Base-by-base conservation (phyloP, 2,888 invertebrate genomes). In the Synanthedon formicaeformis region DNA sequence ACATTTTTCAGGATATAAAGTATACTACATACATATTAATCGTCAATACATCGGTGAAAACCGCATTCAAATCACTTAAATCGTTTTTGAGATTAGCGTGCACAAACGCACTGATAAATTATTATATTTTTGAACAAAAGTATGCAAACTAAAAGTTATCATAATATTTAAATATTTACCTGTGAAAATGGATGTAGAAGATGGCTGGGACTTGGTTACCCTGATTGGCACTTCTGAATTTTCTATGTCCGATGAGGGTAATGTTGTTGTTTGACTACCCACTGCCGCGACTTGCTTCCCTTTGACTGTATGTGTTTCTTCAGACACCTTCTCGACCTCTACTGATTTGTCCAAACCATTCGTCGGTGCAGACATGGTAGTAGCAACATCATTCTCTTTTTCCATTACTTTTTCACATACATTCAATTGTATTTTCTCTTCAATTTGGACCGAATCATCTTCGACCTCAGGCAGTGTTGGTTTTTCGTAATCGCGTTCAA, bases 381-480 rank as follows among this genome's bases (percentile, higher is more conserved):
- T 45, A 10, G 34, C 34, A 5, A 5, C 34, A 34, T 6, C 13
- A 12, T 1, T 12, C 14, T 13, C 4, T 4, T 12, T 14, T 13
- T 12, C 13, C 12, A 12, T 0, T 2, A 45, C 14, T 5, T 14
- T 45, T 45, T 45, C 45, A 14, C 45, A 45, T 45, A 3, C 14
- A n/a, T 12, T 14, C 45, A 45, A 45, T 12, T 45, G 10, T 0
- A 45, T 6, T 6, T 14, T 13, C 1, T 14, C 13, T 45, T 13
- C 45, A n/a, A 45, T 12, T 13, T 45, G 45, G 4, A 55, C 52
- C n/a, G 49, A 54, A 18, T 49, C 41, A 12, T 67, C 69, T 41
- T 62, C 66, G 4, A 66, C 53, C 51, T 60, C 58, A 23, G 16
- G 51, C 41, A 55, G 23, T 45, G n/a, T 2, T 14, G 13, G 13